Base-by-base conservation (phyloP, 1,140 invertebrate species). In the Aporrectodea caliginosa region DNA sequence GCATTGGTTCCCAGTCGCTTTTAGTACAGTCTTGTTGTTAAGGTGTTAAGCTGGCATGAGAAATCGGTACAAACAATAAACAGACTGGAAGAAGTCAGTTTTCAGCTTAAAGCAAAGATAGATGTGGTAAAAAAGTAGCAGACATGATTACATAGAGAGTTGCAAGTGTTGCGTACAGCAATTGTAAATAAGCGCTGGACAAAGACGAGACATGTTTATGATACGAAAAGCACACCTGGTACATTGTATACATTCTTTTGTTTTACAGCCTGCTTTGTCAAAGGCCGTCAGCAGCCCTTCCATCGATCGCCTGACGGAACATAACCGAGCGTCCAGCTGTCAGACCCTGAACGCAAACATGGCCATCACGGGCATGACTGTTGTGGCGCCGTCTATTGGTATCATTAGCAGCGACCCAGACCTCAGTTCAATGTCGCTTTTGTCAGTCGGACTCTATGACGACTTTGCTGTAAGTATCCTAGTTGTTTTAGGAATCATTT, bases 391-490 rank as follows among this genome's bases (percentile, higher is more conserved):
- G 6, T 35, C 75, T 14, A 1, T 27, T 6, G 75, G 43, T 14
- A 29, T 29, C 2, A 22, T 22, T 22, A 58, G 43, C 43, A 58
- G 43, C 22, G 43, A 58, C 22, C 43, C 43, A 12, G 75, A 76
- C 35, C 27, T 68, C 43, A 76, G 35, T 27, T 68, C 43, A n/a
- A 35, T 43, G 29, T 76, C 75, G 33, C 34, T 76, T 16, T 76
- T 14, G 12, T 35, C 75, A 12, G 75, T 76, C 16, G 75, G 75
- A 43, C 33, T 29, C 14, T 76, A 76, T 31, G 75, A 35, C n/a
- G 75, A 76, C 14, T 76, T 76, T 58, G 75, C 75, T 0, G 75
- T 76, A 31, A 58, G 75, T 32, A n/a, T n/a, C n/a, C n/a, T 58
- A 22, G 43, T 58, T 6, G 22, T 58, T 58, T 58, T 58, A 12